A percentile compares a stretch with the other conserved stretches of the same genome.
Conservation (phyloP, 2,888 invertebrate species). For the Mycogona germanica region DNA sequence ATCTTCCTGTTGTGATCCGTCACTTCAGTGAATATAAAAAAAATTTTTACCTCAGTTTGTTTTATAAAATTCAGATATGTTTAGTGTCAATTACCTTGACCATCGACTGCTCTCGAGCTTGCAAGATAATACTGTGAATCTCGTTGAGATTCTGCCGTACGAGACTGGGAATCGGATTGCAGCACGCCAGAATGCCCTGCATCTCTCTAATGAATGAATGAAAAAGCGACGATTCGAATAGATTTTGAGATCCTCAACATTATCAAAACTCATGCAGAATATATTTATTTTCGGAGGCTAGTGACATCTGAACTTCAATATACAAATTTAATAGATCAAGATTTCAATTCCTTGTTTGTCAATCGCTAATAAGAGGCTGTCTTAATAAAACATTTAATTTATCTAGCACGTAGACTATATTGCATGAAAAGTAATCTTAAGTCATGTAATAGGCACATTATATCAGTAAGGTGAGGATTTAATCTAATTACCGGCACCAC, state of each 20-base stretch:
- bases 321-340: too few relatives aligned
- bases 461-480: too few relatives aligned
- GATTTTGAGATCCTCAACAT: neutral
- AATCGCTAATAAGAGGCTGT: too few relatives aligned
- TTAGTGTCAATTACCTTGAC: constrained; percentile 17
- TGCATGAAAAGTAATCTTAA: too few relatives aligned
- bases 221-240: neutral
- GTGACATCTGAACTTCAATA: neutral
- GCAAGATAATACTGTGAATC: constrained; percentile 48
- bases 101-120: constrained; percentile 52
- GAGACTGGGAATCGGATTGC: constrained; percentile 80
- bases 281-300: neutral
- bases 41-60: neutral
- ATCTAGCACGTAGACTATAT: too few relatives aligned
- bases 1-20: too few relatives aligned
- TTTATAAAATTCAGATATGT: neutral
- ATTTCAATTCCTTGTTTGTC: too few relatives aligned
- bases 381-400: too few relatives aligned
- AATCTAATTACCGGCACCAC: too few relatives aligned
- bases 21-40: too few relatives aligned
- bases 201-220: constrained; percentile 47
- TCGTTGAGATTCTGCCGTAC: constrained; percentile 45
- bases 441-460: too few relatives aligned
- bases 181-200: constrained; percentile 85
- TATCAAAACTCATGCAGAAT: neutral